Evolutionary conservation across 2,113 vertebrate species (phyloP).

Genomic region (Eretmochelys imbricata): DNA sequence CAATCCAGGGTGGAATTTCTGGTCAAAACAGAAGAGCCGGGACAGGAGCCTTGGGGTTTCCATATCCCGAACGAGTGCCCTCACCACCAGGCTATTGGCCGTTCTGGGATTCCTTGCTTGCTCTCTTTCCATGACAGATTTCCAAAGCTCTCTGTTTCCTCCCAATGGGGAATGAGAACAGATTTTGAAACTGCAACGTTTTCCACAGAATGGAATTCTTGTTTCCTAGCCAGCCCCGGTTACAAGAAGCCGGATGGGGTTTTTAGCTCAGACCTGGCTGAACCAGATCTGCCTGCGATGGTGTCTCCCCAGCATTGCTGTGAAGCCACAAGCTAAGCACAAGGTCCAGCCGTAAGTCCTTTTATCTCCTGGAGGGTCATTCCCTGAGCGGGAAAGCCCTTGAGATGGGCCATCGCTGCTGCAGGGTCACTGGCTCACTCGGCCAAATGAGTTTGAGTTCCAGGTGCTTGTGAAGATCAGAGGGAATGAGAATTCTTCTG

Average conservation of each 20-base stretch:
- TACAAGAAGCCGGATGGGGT: background rate
- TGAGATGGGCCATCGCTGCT: background rate
- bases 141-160: background rate
- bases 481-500: background rate
- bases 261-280: background rate
- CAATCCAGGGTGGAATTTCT: background rate
- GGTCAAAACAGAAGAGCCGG: background rate
- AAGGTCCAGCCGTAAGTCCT: background rate
- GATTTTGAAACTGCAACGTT: background rate
- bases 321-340: background rate
- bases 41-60: background rate
- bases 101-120: background rate
- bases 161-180: background rate
- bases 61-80: too few species aligned
- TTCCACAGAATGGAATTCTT: background rate
- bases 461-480: background rate
- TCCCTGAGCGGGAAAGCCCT: background rate
- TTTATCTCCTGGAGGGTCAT: background rate
- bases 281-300: background rate
- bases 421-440: background rate
- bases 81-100: background rate
- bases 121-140: background rate
- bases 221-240: background rate
- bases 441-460: background rate
- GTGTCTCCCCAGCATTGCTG: rapidly evolving